Percentiles rank a stretch among this genome's conserved stretches.
These are phyloP conservation scores for Phthorimaea operculella DNA, from an alignment of 1,140 invertebrate genomes.

Conservation along the genomic window DNA sequence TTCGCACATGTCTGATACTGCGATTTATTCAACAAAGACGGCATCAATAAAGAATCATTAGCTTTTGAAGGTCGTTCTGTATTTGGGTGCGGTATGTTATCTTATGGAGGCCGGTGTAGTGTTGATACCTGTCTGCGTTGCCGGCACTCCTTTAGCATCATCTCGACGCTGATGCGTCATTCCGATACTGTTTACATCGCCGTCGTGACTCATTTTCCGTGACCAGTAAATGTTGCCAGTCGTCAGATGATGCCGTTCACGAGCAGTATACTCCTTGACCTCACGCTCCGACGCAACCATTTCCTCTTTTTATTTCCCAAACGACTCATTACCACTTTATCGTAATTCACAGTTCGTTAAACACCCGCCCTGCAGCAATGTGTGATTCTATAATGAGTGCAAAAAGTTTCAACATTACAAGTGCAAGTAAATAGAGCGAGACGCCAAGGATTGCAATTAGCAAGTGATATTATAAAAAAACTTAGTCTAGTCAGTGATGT, in stretches of 20 bases:
- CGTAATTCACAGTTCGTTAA: conserved; percentile 4
- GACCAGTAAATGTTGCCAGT: conserved; percentile 18
- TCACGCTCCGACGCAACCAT: background rate
- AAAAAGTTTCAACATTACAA: conserved; percentile 21
- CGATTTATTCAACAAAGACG: background rate
- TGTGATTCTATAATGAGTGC: conserved; percentile 32
- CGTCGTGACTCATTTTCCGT: conserved; percentile 44
- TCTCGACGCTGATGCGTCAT: conserved; percentile 44
- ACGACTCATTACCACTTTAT: background rate
- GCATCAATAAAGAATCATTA: background rate
- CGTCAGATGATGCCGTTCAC: conserved; percentile 33
- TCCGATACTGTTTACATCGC: conserved; percentile 49
- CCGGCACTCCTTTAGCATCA: conserved; percentile 39
- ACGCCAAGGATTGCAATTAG: conserved; percentile 27
- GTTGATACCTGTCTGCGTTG: conserved; percentile 19
- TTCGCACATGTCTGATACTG: background rate
- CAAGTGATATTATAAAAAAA: conserved; percentile 23
- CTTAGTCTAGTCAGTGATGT: conserved; percentile 52
- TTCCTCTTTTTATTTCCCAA: background rate
- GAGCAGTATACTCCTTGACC: background rate
- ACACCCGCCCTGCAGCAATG: conserved; percentile 5
- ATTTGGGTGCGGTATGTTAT: conserved; percentile 24
- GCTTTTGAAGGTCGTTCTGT: conserved; percentile 12
- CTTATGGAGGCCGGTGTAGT: conserved; percentile 27
- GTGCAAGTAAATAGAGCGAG: conserved; percentile 28